Evolutionary conservation across 2,113 vertebrate species (phyloP), one percentile per base, ranked within the genome.

Genomic region (Sinosuthora webbiana): DNA sequence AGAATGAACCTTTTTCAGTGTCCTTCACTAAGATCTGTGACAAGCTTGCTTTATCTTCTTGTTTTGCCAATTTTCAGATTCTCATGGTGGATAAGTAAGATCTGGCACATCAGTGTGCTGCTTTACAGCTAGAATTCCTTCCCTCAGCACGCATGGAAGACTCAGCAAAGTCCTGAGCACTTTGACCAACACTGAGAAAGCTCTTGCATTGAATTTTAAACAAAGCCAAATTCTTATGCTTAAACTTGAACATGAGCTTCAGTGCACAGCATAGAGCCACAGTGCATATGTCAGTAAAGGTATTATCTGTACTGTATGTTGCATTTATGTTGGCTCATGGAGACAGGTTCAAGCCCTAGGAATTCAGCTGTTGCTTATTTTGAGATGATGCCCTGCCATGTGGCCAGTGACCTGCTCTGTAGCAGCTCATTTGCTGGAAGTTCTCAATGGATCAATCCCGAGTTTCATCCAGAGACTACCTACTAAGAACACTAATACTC

Each of bases 381-480:
- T 62, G 47, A 67, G 64, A 45, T 39, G 59, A 24, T 79, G 63
- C 27, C 45, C 44, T 87, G n/a, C 56, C 17, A 9, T 8, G 50
- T 79, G 83, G 65, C 39, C 71, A 49, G n/a, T 52, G 78, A 70
- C 62, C 78, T 92, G 55, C 55, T 83, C 70, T 87, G 62, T 47
- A 82, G 60, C 60, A 95, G 87, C 55, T 85, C 39, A 37, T 94
- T 77, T 90, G 76, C 90, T 94, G 56, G 62, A 80, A 85, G 28
- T 77, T 79, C 83, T 90, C 93, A 59, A 63, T 87, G 70, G 75
- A 87, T 95, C 75, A 86, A 21, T 92, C 42, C 80, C 0, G 2
- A 80, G n/a, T 81, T 95, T 95, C 82, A 88, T 75, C 87, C 47
- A 78, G 83, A 95, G 82, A 93, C 31, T 79, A 71, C 93, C 70